Base-by-base conservation (phyloP, 2,797 vertebrate species). In the Phataginus tricuspis region DNA sequence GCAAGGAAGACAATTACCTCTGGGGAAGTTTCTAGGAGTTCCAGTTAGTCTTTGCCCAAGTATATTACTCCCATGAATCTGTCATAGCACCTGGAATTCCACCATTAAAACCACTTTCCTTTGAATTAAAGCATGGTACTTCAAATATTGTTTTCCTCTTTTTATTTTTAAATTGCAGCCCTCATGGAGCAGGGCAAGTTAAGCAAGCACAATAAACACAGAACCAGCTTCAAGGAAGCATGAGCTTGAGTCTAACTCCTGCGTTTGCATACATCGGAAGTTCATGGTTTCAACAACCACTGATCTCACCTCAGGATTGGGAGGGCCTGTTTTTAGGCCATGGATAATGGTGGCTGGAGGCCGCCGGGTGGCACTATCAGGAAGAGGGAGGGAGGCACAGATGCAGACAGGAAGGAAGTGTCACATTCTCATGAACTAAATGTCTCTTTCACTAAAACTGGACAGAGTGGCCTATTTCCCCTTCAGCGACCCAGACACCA, bases 11-110 rank as follows among this genome's bases (percentile, higher is more conserved):
- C 5, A 63, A 5, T 72, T 34, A 31, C 51, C n/a, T 72, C 45
- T 61, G 29, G 14, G 16, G 31, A 83, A 66, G 12, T 90, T 90
- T 72, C 88, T 72, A 39, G 12, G 25, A 68, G 6, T 59, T 51
- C 27, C 61, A 66, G 19, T 82, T 80, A 68, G 5, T 90, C 55
- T 71, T 72, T 84, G 27, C 21, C 37, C 34, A 74, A 69, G 16
- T 18, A 10, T 68, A 51, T 49, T 69, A 29, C 19, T 86, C 68
- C 61, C 59, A 31, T 61, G 19, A 69, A 90, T 89, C 80, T 77
- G 29, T 83, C 61, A 82, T 7, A 90, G 29, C n/a, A 72, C 37
- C 16, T 86, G 64, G 77, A 89, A 84, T 93, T 96, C 53, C 34
- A 89, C 37, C 25, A 45, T 79, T 64, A 63, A 63, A 72, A 29